Conservation (phyloP, 2,888 invertebrate genomes). For the Xanthia icteritia region DNA sequence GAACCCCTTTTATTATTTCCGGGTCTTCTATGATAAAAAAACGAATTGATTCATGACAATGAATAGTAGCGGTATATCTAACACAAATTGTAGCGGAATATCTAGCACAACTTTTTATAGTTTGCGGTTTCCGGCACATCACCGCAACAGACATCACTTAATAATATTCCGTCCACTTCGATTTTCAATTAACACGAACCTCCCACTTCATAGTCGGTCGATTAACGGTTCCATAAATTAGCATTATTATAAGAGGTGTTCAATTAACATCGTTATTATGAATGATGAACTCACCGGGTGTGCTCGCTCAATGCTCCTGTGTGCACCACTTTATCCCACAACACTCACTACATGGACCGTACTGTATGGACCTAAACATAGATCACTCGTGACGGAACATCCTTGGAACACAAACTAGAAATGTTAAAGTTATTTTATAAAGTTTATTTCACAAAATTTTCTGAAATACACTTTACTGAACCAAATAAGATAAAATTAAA, state of each 20-base stretch:
- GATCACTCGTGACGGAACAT: neutral
- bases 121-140: neutral
- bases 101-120: neutral
- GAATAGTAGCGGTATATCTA: neutral
- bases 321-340: neutral
- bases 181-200: slow-evolving; percentile 8
- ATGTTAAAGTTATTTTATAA: neutral
- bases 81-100: neutral
- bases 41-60: neutral
- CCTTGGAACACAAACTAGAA: neutral
- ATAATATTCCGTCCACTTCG: slow-evolving; percentile 4
- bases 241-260: neutral
- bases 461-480: neutral
- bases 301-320: neutral
- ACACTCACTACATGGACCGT: neutral
- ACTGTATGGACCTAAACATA: neutral
- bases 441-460: neutral
- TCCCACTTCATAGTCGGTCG: neutral
- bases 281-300: slow-evolving; percentile 35
- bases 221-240: slow-evolving; percentile 8
- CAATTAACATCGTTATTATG: slow-evolving; percentile 6
- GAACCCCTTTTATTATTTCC: neutral
- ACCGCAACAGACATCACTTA: neutral
- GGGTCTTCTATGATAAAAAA: no score
- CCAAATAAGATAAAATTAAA: neutral